Conservation (phyloP, 2,113 vertebrate genomes). For the Phylloscopus trochilus region DNA sequence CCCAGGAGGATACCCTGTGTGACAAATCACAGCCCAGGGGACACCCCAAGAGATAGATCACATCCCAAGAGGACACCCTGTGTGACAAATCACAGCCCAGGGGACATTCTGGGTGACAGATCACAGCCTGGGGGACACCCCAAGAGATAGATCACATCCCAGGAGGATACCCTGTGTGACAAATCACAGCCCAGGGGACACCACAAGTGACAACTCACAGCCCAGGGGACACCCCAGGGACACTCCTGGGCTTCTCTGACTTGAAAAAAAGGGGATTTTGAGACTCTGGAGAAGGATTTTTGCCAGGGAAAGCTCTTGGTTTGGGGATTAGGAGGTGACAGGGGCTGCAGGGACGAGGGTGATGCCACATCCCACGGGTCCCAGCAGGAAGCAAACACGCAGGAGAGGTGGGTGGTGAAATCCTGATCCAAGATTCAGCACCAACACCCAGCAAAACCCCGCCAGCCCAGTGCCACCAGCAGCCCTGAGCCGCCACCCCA, state of each 20-base stretch:
- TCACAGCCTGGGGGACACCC: neutral
- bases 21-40: no score
- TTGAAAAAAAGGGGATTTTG: accelerated
- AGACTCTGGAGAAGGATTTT: neutral
- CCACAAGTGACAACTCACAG: accelerated
- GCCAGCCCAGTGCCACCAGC: neutral
- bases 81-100: accelerated
- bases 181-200: neutral
- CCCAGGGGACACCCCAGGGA: neutral
- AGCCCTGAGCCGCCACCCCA: neutral
- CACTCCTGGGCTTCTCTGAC: neutral
- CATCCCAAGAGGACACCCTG: no score
- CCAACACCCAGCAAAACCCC: neutral
- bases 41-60: no score
- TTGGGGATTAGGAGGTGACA: neutral
- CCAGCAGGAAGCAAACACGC: accelerated
- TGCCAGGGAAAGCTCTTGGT: accelerated
- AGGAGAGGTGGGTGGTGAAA: accelerated
- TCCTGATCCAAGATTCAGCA: neutral
- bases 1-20: no score
- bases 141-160: neutral
- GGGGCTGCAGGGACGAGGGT: neutral
- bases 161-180: accelerated
- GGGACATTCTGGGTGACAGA: no score
- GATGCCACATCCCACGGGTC: accelerated